Conservation (phyloP, 2,113 vertebrate species). For the Corydoras sp. region DNA sequence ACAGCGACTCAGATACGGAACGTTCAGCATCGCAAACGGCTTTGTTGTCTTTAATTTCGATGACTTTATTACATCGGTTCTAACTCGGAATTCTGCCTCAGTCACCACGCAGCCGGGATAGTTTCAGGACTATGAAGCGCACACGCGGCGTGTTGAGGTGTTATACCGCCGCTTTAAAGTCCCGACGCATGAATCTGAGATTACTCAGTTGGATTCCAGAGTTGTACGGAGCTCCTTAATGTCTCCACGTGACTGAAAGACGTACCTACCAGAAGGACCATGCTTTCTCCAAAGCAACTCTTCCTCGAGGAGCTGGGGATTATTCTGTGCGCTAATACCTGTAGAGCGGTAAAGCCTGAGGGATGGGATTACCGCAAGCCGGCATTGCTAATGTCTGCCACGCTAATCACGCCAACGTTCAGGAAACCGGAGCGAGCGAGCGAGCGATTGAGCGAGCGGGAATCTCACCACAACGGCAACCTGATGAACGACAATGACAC, state of each 20-base stretch:
- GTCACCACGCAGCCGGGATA: too few species aligned
- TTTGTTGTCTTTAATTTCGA: too few species aligned
- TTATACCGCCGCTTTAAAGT: conserved; percentile 3
- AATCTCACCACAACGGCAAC: conserved; percentile 46
- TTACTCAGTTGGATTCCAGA: conserved; percentile 19
- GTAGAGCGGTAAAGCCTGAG: conserved; percentile 98
- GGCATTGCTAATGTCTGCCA: conserved; percentile 94
- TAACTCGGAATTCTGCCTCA: too few species aligned
- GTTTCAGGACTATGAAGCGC: background rate
- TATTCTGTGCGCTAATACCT: conserved; percentile 98
- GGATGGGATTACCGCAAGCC: conserved; percentile 98
- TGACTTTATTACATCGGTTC: too few species aligned
- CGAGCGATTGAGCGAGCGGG: conserved; percentile 18
- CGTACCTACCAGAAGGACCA: conserved; percentile 80
- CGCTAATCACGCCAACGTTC: conserved; percentile 86
- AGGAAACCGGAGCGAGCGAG: conserved; percentile 54
- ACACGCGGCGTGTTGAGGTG: conserved; percentile 12
- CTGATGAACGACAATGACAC: conserved; percentile 63
- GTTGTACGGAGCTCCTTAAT: conserved; percentile 6
- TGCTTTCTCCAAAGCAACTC: conserved; percentile 79
- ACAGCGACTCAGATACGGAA: too few species aligned
- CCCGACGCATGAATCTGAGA: conserved; percentile 9
- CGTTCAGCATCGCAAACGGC: too few species aligned
- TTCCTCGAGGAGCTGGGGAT: conserved; percentile 94
- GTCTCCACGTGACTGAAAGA: conserved; percentile 13